Conservation (phyloP, 1,140 invertebrate genomes). For the Zophobas morio region DNA sequence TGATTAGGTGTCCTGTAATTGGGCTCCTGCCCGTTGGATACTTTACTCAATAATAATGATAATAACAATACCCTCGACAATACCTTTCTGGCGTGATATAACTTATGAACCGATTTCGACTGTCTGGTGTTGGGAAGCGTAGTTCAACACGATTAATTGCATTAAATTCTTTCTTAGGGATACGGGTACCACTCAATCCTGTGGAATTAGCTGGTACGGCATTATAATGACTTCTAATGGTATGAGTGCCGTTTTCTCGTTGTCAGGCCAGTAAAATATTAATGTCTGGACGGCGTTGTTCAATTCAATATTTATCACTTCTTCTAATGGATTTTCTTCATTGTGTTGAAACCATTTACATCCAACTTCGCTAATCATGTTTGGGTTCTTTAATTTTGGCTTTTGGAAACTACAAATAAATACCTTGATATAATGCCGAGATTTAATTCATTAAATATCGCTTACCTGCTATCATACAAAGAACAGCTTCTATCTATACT, state of each 20-base stretch:
- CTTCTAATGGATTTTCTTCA: conserved; percentile 7
- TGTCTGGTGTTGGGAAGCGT: not conserved
- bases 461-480: conserved; percentile 6
- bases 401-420: conserved; percentile 14
- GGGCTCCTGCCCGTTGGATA: not conserved
- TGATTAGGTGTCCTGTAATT: no score
- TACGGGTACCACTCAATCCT: not conserved
- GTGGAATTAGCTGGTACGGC: not conserved
- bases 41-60: not conserved
- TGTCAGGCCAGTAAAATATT: conserved; percentile 2
- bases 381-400: conserved; percentile 13
- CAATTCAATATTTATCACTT: conserved; percentile 1
- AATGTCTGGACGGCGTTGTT: conserved; percentile 2
- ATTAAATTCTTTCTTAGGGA: not conserved
- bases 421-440: conserved; percentile 7
- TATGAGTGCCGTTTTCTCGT: not conserved
- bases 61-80: not conserved
- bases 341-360: conserved; percentile 9
- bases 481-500: conserved; percentile 1
- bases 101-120: conserved; percentile 1
- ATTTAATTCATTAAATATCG: conserved; percentile 12
- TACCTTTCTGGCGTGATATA: not conserved
- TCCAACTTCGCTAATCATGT: conserved; percentile 6
- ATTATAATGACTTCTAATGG: conserved; percentile 1
- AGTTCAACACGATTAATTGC: not conserved